These are phyloP conservation scores for Caradrina kadenii DNA, from an alignment of 2,888 invertebrate species.

Conservation along the genomic window DNA sequence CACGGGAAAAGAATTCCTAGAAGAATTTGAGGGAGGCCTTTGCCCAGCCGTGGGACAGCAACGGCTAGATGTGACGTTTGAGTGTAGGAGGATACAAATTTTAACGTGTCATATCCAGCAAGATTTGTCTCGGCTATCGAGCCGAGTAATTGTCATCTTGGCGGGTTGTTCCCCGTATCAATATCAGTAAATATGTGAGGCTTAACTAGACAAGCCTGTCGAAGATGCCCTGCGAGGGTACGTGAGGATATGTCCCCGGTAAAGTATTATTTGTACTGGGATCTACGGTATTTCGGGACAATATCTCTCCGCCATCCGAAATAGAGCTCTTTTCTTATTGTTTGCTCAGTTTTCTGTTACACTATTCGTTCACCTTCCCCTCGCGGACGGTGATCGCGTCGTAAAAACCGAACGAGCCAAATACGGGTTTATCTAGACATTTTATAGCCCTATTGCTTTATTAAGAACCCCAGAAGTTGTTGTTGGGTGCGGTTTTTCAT, in stretches of 20 bases:
- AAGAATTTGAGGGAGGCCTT: no score
- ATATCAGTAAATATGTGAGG: constrained; percentile 81
- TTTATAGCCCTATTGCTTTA: constrained; percentile 51
- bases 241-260: constrained; percentile 54
- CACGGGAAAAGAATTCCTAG: no score
- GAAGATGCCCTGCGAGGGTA: constrained; percentile 68
- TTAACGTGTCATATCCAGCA: constrained; percentile 36
- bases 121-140: constrained; percentile 32
- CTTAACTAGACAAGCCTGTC: constrained; percentile 70
- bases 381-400: constrained; percentile 48
- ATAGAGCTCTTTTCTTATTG: constrained; percentile 55
- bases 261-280: constrained; percentile 65
- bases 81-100: not conserved
- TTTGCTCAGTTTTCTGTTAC: constrained; percentile 50
- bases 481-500: constrained; percentile 57
- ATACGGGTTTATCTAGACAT: constrained; percentile 46
- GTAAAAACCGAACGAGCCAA: constrained; percentile 48
- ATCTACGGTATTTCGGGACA: constrained; percentile 55
- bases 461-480: constrained; percentile 50
- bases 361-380: constrained; percentile 53
- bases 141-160: constrained; percentile 80
- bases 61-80: no score
- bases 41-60: no score
- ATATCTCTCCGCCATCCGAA: constrained; percentile 50
- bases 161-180: constrained; percentile 74